phyloP scores from a whole-genome alignment of 1,140 invertebrate species.

The Drosophila tani region DNA sequence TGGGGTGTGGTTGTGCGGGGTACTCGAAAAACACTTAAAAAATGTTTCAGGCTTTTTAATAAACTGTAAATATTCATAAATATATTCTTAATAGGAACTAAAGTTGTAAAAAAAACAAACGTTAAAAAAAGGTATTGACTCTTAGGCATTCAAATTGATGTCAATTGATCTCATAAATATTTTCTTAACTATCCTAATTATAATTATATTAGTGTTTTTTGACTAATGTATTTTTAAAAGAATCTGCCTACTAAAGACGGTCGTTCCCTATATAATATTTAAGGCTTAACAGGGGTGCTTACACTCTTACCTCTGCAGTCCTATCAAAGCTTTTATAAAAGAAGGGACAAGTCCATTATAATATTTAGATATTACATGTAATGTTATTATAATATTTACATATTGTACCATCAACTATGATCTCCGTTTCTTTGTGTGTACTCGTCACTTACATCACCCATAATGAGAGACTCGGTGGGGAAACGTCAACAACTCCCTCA shows the following conservation, averaged over 20 bases:
- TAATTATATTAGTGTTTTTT: too few relatives aligned
- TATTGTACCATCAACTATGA: background rate
- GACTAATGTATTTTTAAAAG: too few relatives aligned
- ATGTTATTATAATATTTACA: too few relatives aligned
- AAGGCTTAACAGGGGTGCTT: background rate
- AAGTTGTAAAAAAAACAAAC: too few relatives aligned
- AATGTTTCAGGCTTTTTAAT: too few relatives aligned
- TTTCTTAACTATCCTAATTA: too few relatives aligned
- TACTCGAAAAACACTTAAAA: conserved; percentile 6
- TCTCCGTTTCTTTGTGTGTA: background rate
- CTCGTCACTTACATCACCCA: conserved; percentile 30
- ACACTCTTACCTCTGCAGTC: background rate
- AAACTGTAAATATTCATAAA: background rate
- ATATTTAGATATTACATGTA: too few relatives aligned
- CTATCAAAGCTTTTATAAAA: background rate
- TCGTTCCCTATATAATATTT: background rate
- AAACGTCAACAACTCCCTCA: conserved; percentile 54
- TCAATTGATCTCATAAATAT: too few relatives aligned
- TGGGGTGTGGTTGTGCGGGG: conserved; percentile 54
- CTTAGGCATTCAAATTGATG: too few relatives aligned
- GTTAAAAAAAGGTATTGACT: too few relatives aligned
- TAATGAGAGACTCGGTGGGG: conserved; percentile 2
- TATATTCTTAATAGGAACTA: too few relatives aligned
- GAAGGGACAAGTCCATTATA: too few relatives aligned
- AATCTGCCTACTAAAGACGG: background rate